These are phyloP conservation scores for Silurus meridionalis DNA, from an alignment of 2,113 vertebrate species.

Conservation along the genomic window DNA sequence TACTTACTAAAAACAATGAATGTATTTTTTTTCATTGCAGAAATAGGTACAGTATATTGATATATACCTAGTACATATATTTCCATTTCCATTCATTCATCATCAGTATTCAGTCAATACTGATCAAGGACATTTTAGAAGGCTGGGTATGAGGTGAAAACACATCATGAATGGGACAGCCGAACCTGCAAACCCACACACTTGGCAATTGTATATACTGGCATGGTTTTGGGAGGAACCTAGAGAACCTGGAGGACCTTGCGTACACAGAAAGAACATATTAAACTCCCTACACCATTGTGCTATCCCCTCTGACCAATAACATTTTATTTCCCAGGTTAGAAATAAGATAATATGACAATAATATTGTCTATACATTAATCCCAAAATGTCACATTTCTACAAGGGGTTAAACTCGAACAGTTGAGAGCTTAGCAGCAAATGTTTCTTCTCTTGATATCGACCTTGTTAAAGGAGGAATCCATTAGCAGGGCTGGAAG, in stretches of 20 bases:
- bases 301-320: background rate
- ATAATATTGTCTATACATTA: constrained; percentile 40
- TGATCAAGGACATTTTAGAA: background rate
- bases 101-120: background rate
- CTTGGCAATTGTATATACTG: background rate
- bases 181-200: background rate
- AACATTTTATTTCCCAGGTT: background rate
- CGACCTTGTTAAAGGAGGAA: constrained; percentile 52
- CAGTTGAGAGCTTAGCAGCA: constrained; percentile 1
- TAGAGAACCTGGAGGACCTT: background rate
- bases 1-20: too few relatives aligned
- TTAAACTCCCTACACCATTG: background rate
- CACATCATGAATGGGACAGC: background rate
- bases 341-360: background rate
- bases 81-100: background rate
- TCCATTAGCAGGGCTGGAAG: constrained; percentile 49
- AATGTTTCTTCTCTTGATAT: constrained; percentile 38
- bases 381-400: background rate
- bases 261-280: background rate
- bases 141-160: background rate
- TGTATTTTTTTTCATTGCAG: too few relatives aligned
- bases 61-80: too few relatives aligned
- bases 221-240: background rate
- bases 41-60: too few relatives aligned
- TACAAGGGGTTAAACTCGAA: background rate